phyloP scores from a whole-genome alignment of 2,797 vertebrate genomes.

The Premnoplex brunnescens region DNA sequence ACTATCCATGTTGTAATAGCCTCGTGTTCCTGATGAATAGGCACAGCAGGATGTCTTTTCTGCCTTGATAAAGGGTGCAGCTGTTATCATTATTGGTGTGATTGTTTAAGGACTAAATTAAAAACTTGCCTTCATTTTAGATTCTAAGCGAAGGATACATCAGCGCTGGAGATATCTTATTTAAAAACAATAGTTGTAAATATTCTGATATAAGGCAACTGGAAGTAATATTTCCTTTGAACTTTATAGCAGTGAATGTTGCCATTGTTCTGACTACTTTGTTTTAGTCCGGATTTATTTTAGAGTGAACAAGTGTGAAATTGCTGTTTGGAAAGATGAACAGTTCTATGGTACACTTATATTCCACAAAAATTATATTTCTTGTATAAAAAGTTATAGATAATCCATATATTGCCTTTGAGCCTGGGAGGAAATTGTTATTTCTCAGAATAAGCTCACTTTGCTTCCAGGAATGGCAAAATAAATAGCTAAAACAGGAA shows the following conservation, averaged over 20 bases:
- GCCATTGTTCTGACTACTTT: background rate
- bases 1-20: background rate
- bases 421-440: background rate
- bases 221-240: background rate
- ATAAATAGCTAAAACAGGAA: background rate
- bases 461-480: background rate
- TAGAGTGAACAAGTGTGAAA: background rate
- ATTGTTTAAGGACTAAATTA: constrained; percentile 19
- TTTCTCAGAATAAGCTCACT: background rate
- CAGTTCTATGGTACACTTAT: background rate
- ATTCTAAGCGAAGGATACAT: background rate
- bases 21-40: constrained; percentile 7
- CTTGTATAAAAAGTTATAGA: background rate
- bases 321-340: background rate
- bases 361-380: background rate
- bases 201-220: background rate
- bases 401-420: background rate
- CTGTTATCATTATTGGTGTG: background rate
- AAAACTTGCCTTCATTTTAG: background rate
- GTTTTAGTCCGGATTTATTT: background rate
- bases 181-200: background rate
- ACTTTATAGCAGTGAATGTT: background rate
- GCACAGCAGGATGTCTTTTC: constrained; percentile 4
- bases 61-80: constrained; percentile 25
- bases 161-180: background rate